Percentiles rank a stretch among this genome's conserved stretches.
Evolutionary conservation across 2,797 vertebrate species (phyloP).

Genomic region (Hydrolagus colliei): DNA sequence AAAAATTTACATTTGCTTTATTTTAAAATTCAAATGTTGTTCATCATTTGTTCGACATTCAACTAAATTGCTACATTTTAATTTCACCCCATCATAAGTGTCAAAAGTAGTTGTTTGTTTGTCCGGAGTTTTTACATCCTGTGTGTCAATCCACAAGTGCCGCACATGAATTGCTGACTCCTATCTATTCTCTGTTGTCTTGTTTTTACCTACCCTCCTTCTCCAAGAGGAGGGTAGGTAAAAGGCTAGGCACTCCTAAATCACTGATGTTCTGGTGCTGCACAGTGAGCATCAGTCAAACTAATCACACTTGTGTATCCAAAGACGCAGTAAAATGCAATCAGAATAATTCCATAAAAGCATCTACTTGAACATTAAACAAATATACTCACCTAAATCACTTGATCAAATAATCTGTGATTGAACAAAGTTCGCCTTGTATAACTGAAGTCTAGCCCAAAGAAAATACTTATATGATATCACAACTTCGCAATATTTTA

Average conservation of each 20-base stretch:
- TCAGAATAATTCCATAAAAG: no score
- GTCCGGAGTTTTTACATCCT: not conserved
- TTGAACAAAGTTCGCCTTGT: not conserved
- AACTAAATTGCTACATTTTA: not conserved
- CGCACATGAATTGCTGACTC: not conserved
- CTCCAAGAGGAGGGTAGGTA: no score
- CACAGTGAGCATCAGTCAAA: no score
- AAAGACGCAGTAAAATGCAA: no score
- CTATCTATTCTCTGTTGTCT: not conserved
- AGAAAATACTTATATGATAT: not conserved
- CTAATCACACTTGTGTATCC: no score
- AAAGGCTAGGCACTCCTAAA: no score
- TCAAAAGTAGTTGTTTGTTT: not conserved
- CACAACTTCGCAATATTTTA: not conserved
- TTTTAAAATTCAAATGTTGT: not conserved
- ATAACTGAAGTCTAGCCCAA: not conserved
- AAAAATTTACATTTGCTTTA: not conserved
- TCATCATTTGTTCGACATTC: not conserved
- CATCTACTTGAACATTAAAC: no score
- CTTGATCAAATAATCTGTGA: no score
- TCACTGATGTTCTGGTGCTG: no score
- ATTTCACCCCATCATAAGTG: no score
- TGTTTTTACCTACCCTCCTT: not conserved
- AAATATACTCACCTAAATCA: no score
- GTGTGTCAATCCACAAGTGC: not conserved